Evolutionary conservation across 2,113 vertebrate species (phyloP).

Genomic region (Pseudopipra pipra): DNA sequence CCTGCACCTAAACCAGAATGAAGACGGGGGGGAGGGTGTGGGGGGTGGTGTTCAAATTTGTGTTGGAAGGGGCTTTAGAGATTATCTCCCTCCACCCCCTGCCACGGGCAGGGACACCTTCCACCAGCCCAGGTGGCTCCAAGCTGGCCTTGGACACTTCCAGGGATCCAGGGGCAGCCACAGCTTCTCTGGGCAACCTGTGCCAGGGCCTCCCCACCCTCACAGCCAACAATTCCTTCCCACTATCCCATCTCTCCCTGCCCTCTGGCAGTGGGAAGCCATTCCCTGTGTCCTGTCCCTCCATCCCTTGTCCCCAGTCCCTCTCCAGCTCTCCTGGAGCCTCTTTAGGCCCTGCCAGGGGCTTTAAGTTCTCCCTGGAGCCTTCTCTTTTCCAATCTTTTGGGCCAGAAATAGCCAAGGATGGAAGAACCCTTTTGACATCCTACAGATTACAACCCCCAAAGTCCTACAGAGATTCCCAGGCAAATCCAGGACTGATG

Average conservation of each 20-base stretch:
- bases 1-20: background rate
- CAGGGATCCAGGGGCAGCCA: too few relatives aligned
- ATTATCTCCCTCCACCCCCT: fast-evolving
- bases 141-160: too few relatives aligned
- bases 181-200: too few relatives aligned
- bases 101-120: too few relatives aligned
- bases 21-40: background rate
- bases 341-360: background rate
- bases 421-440: background rate
- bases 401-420: background rate
- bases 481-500: background rate
- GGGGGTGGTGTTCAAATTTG: background rate
- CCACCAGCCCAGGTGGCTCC: too few relatives aligned
- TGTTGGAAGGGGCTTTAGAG: background rate
- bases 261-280: background rate
- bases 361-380: background rate
- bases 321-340: background rate
- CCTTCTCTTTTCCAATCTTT: background rate
- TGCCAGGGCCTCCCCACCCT: too few relatives aligned
- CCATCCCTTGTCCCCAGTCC: background rate
- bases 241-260: background rate
- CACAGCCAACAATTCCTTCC: too few relatives aligned
- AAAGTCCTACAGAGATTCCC: background rate
- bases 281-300: background rate
- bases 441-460: background rate